These are phyloP conservation scores for Macquaria ambigua DNA, from an alignment of 2,113 vertebrate genomes.

Conservation along the genomic window DNA sequence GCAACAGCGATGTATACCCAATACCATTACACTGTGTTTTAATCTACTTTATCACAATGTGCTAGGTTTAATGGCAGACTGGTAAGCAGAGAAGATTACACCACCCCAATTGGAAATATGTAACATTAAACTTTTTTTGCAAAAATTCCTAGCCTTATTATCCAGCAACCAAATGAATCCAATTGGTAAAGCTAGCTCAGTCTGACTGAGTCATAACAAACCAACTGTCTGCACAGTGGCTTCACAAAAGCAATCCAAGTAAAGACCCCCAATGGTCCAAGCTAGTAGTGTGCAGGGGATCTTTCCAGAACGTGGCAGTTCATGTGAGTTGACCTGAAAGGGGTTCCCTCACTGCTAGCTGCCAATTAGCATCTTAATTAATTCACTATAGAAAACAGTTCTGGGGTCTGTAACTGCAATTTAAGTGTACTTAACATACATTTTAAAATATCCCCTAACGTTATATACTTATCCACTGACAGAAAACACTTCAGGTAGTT, in stretches of 20 bases:
- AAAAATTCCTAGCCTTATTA: not conserved
- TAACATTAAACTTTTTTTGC: not conserved
- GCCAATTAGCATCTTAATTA: not conserved
- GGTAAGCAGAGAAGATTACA: not conserved
- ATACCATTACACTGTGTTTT: not conserved
- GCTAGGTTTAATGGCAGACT: not conserved
- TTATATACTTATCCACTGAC: not conserved
- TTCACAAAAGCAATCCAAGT: not conserved
- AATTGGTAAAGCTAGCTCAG: not conserved
- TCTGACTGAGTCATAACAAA: not conserved
- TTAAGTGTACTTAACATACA: not conserved
- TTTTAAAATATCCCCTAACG: not conserved
- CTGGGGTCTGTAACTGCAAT: fast-evolving
- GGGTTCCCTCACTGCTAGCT: not conserved
- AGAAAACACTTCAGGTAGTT: fast-evolving
- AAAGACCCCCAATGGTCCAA: not conserved
- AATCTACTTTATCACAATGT: not conserved
- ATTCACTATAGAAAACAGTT: not conserved
- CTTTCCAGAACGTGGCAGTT: not conserved
- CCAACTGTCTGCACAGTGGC: not conserved
- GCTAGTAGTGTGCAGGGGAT: not conserved
- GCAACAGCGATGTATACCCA: not conserved
- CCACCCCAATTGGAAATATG: not conserved
- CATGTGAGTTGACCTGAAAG: not conserved
- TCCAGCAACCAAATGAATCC: not conserved